Evolutionary conservation across 2,888 invertebrate genomes (phyloP), one percentile per base, ranked within the genome.

Genomic region (Tenthredo mesomela): DNA sequence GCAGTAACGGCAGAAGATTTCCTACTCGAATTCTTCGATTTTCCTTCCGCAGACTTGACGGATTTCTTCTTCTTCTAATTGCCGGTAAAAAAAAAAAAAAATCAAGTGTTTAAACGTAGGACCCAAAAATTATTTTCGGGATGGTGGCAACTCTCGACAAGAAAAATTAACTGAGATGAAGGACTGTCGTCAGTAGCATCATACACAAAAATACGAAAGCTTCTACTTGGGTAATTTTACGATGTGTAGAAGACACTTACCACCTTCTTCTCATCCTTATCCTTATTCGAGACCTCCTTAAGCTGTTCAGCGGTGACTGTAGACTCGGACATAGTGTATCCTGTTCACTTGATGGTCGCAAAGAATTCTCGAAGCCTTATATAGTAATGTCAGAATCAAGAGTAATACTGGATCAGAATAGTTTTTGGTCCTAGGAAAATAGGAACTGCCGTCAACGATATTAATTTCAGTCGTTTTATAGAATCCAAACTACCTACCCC

Each of bases 51-150:
- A 21, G 86, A 25, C 61, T 87, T 87, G 2, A 78, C 21, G 50
- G 61, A 70, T 70, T 87, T 87, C 70, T 87, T 87, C 43, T 85
- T 87, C 71, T 86, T 86, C 87, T 87, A 43, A 58, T 58, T 15
- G 25, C 21, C 47, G 2, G 25, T 40, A 47, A 65, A 78, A 18
- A 50, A 75, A 70, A 37, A 21, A 33, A 33, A 33, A 6, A 18
- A 67, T 21, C 2, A 10, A 21, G 71, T 43, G 67, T 18, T 67
- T 0, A 6, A 33, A 21, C 29, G 9, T 40, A 10, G 40, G 40
- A 71, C n/a, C 7, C 6, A n/a, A n/a, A 6, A 25, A 61, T n/a
- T 25, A 61, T 61, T 12, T 40, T 40, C 40, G 21, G 18, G 7
- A 58, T 58, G n/a, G 54, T 58, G n/a, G n/a, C n/a, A n/a, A n/a